These are phyloP conservation scores for Ectropis grisescens DNA, from an alignment of 1,140 invertebrate species.

Conservation along the genomic window DNA sequence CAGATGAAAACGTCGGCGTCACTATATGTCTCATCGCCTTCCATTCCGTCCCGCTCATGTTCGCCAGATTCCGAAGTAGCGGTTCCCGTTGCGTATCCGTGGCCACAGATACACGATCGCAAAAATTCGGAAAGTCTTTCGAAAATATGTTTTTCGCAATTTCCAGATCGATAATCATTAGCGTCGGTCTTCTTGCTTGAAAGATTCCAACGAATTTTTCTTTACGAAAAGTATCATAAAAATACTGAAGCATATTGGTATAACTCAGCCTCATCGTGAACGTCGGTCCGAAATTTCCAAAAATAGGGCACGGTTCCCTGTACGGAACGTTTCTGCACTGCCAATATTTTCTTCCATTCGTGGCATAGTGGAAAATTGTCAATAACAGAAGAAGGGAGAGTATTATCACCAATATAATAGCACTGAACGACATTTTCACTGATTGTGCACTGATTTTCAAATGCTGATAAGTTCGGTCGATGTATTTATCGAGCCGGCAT, in stretches of 20 bases:
- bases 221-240: constrained; percentile 40
- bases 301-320: constrained; percentile 54
- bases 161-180: constrained; percentile 60
- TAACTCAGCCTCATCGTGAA: constrained; percentile 47
- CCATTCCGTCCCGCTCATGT: constrained; percentile 64
- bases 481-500: constrained; percentile 13
- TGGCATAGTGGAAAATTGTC: constrained; percentile 42
- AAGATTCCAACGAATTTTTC: constrained; percentile 55
- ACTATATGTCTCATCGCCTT: constrained; percentile 54
- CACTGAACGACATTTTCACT: constrained; percentile 39
- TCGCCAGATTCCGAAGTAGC: constrained; percentile 50
- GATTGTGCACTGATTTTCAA: not conserved
- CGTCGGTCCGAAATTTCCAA: constrained; percentile 56
- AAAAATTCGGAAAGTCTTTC: constrained; percentile 60
- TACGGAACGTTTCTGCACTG: constrained; percentile 41
- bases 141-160: constrained; percentile 61
- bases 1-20: constrained; percentile 62
- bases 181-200: constrained; percentile 52
- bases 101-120: constrained; percentile 51
- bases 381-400: constrained; percentile 30
- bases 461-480: not conserved
- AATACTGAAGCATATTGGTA: constrained; percentile 42
- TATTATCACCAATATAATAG: constrained; percentile 32
- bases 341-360: constrained; percentile 58
- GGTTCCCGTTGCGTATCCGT: constrained; percentile 56